Evolutionary conservation across 2,113 vertebrate genomes (phyloP), one percentile per base, ranked within the genome.

Genomic region (Pimephales promelas): DNA sequence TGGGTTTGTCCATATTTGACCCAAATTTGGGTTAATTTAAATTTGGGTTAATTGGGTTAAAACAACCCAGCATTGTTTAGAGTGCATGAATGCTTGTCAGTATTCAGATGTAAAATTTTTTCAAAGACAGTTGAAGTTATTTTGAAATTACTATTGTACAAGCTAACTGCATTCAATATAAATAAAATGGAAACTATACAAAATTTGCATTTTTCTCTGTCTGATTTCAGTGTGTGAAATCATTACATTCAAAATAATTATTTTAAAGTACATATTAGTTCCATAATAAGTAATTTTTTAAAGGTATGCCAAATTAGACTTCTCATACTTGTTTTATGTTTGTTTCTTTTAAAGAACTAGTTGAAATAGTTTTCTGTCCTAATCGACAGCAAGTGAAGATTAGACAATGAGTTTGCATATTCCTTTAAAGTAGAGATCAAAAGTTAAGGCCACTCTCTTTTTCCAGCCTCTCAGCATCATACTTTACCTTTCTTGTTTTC

Each of bases 401-500:
- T 6, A 45, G 68, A 43, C 20, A n/a, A 10, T 22, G 13, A 14
- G 40, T 45, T 45, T 7, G 40, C 3, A 72, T 26, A 24, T 45
- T 75, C 49, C 47, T 56, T 75, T 10, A 75, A 52, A 76, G 49
- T 56, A 6, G 28, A 56, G 49, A 75, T 34, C 1, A 9, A 18
- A 28, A 54, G 47, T 54, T 75, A 52, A 26, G 10, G 31, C 43
- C 34, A 26, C 8, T 47, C 11, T 47, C 45, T 47, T 13, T 47
- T 24, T 47, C 13, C 13, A 45, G 36, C 31, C 7, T 5, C 36
- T 72, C 40, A 26, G 68, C 36, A 43, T 78, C 36, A 78, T 62
- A 62, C 61, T 61, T 78, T 78, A 78, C 76, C 76, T 43, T 78
- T 66, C 59, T 80, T 80, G 78, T 80, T 80, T 80, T 52, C 80